Conservation (phyloP, 2,888 invertebrate genomes). For the Podotricha telesiphe region DNA sequence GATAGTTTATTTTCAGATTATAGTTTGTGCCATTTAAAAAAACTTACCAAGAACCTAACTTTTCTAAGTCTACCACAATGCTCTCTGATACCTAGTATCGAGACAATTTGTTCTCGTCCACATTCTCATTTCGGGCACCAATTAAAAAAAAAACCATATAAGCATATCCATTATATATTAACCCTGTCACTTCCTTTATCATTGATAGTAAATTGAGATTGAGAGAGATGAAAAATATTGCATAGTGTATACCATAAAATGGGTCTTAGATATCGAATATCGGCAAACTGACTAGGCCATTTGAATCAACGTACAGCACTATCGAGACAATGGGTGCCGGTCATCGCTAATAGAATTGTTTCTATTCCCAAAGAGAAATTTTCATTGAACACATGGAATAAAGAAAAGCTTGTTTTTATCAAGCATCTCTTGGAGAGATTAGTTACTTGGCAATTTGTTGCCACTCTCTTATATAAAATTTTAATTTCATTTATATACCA, state of each 20-base stretch:
- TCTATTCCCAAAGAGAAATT: constrained; percentile 31
- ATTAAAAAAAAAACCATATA: not conserved
- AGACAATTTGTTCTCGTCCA: too few species aligned
- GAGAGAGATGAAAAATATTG: constrained; percentile 31
- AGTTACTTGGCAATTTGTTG: too few species aligned
- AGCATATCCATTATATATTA: not conserved
- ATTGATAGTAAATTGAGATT: constrained; percentile 18
- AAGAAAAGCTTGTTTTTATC: not conserved
- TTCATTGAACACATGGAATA: constrained; percentile 5
- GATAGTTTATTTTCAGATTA: too few species aligned
- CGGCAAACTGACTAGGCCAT: constrained; percentile 52
- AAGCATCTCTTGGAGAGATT: too few species aligned
- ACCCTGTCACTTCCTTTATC: not conserved
- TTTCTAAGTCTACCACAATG: too few species aligned
- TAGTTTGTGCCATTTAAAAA: too few species aligned
- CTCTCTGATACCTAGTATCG: too few species aligned
- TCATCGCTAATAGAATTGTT: constrained; percentile 47
- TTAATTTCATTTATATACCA: too few species aligned
- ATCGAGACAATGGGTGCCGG: constrained; percentile 43
- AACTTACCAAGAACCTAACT: too few species aligned
- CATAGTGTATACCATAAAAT: constrained; percentile 34
- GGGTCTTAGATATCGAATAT: constrained; percentile 44
- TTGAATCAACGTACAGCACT: constrained; percentile 46
- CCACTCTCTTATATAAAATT: too few species aligned
- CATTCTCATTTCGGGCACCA: too few species aligned